These are phyloP conservation scores for Etheostoma spectabile DNA, from an alignment of 2,113 vertebrate genomes.

Conservation along the genomic window DNA sequence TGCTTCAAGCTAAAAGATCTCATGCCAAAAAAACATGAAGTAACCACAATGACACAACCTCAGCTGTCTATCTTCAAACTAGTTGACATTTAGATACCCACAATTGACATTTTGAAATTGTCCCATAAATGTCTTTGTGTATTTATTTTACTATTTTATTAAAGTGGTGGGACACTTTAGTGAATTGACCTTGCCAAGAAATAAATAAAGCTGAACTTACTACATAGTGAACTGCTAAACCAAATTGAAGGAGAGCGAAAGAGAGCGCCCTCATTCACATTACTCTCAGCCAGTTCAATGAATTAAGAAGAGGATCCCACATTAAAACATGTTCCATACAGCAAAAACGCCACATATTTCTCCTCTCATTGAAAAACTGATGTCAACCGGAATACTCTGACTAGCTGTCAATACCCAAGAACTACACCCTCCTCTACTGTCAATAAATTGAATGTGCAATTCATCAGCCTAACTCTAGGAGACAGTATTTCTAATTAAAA, in stretches of 20 bases:
- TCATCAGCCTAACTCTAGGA: slow-evolving; percentile 83
- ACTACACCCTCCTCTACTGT: slow-evolving; percentile 62
- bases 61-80: too few relatives aligned
- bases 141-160: neutral
- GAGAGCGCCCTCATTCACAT: slow-evolving; percentile 27
- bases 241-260: slow-evolving; percentile 19
- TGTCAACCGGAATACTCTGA: slow-evolving; percentile 47
- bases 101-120: neutral
- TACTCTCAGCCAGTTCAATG: slow-evolving; percentile 42
- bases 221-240: neutral
- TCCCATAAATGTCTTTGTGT: neutral
- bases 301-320: slow-evolving; percentile 59
- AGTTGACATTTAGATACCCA: too few relatives aligned
- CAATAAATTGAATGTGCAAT: slow-evolving; percentile 83
- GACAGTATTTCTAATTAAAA: slow-evolving; percentile 92
- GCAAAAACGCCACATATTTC: slow-evolving; percentile 62
- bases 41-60: neutral
- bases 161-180: neutral
- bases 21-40: neutral
- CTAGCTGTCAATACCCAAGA: slow-evolving; percentile 65
- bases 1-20: neutral
- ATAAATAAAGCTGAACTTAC: slow-evolving; percentile 25
- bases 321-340: slow-evolving; percentile 59
- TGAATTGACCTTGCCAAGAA: slow-evolving; percentile 25
- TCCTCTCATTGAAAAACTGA: slow-evolving; percentile 71